These are phyloP conservation scores for Oreochromis aureus DNA, from an alignment of 2,113 vertebrate species.

Conservation along the genomic window DNA sequence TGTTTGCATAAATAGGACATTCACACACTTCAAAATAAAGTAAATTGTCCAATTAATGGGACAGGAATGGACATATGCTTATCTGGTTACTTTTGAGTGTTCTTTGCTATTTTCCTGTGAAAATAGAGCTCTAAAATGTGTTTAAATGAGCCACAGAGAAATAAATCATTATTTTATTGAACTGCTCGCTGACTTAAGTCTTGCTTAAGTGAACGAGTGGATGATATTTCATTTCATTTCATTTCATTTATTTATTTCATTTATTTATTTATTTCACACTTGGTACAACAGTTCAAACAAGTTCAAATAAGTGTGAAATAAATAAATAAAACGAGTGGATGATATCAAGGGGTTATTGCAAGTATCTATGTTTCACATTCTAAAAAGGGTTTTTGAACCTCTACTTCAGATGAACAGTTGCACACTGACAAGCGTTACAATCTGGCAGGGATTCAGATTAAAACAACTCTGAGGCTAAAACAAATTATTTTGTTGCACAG, in stretches of 20 bases:
- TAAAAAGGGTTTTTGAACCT: neutral
- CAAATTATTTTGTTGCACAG: neutral
- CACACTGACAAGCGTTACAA: accelerated
- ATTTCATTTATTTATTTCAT: too few relatives aligned
- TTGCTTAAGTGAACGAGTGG: too few relatives aligned
- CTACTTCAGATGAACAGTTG: neutral
- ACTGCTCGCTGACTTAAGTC: neutral
- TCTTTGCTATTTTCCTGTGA: neutral
- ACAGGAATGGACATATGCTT: neutral
- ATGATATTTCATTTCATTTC: too few relatives aligned
- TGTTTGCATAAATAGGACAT: neutral
- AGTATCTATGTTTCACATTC: neutral
- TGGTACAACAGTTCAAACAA: too few relatives aligned
- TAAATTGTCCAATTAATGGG: neutral
- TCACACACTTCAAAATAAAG: neutral
- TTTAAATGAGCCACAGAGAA: neutral
- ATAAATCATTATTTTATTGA: neutral
- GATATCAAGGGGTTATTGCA: neutral
- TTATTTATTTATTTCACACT: too few relatives aligned
- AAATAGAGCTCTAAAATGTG: neutral
- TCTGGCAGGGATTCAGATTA: neutral
- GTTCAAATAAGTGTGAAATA: too few relatives aligned
- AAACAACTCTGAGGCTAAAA: neutral
- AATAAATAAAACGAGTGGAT: too few relatives aligned
- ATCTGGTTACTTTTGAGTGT: neutral